These are phyloP conservation scores for Gallinago stenura DNA, from an alignment of 2,797 vertebrate genomes.

Conservation along the genomic window DNA sequence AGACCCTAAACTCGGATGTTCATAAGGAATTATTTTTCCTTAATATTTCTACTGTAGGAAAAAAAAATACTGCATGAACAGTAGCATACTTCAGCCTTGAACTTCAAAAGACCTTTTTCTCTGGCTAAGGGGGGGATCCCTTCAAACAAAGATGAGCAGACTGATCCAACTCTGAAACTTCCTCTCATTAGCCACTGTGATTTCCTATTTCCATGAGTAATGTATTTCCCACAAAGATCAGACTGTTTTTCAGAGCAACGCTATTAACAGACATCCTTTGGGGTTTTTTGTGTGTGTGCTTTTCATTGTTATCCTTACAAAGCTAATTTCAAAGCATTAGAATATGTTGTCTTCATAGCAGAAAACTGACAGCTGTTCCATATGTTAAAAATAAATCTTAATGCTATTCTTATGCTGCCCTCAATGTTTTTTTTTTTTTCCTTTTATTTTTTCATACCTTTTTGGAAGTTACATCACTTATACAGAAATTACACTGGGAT, in stretches of 20 bases:
- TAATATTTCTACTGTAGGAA: neutral
- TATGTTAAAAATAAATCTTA: neutral
- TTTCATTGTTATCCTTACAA: neutral
- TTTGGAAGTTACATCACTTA: neutral
- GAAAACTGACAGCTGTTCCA: neutral
- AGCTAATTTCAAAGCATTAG: slow-evolving; percentile 34
- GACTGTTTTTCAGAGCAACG: neutral
- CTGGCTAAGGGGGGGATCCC: neutral
- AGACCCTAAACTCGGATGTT: neutral
- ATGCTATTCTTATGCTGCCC: neutral
- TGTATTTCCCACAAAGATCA: neutral
- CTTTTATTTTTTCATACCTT: neutral
- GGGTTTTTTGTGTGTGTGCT: neutral
- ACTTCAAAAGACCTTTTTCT: neutral
- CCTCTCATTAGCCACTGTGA: slow-evolving; percentile 11
- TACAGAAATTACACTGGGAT: neutral
- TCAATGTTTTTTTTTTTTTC: neutral
- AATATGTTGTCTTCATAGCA: neutral
- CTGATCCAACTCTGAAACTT: neutral
- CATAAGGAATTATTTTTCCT: neutral
- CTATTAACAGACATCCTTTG: slow-evolving; percentile 28
- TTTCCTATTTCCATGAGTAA: slow-evolving; percentile 32
- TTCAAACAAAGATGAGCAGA: slow-evolving; percentile 16
- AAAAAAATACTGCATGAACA: neutral
- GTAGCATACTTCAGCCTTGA: slow-evolving; percentile 15